These are phyloP conservation scores for Myanophis thanlyinensis DNA, from an alignment of 2,113 vertebrate species.

Conservation along the genomic window DNA sequence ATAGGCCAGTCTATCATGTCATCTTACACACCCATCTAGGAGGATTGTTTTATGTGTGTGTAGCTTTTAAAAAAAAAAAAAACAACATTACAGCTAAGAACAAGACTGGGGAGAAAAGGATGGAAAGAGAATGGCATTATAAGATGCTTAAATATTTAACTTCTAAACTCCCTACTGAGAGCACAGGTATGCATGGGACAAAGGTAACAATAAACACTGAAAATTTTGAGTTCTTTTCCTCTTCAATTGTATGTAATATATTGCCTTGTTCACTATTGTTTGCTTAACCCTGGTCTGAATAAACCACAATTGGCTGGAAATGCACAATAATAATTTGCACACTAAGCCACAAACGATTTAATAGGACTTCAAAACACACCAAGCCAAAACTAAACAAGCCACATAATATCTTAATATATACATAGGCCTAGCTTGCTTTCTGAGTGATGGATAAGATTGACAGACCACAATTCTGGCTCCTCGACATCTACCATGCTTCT, in stretches of 20 bases:
- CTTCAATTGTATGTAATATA: neutral
- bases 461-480: neutral
- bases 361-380: neutral
- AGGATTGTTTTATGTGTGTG: constrained; percentile 44
- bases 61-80: constrained; percentile 9
- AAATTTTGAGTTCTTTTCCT: neutral
- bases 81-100: constrained; percentile 48
- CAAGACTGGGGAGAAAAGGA: constrained; percentile 45
- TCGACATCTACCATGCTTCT: neutral
- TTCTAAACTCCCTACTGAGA: constrained; percentile 3
- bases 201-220: neutral
- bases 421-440: neutral
- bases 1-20: constrained; percentile 69
- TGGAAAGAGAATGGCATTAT: constrained; percentile 32
- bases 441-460: neutral
- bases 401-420: neutral
- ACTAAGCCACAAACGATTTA: neutral
- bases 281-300: neutral
- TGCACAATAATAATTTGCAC: neutral
- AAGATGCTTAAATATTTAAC: constrained; percentile 32
- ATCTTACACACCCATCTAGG: constrained; percentile 52
- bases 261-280: neutral
- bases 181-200: neutral
- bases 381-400: neutral
- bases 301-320: neutral